These are phyloP conservation scores for Berghia stephanieae DNA, from an alignment of 1,140 invertebrate genomes.

Conservation along the genomic window DNA sequence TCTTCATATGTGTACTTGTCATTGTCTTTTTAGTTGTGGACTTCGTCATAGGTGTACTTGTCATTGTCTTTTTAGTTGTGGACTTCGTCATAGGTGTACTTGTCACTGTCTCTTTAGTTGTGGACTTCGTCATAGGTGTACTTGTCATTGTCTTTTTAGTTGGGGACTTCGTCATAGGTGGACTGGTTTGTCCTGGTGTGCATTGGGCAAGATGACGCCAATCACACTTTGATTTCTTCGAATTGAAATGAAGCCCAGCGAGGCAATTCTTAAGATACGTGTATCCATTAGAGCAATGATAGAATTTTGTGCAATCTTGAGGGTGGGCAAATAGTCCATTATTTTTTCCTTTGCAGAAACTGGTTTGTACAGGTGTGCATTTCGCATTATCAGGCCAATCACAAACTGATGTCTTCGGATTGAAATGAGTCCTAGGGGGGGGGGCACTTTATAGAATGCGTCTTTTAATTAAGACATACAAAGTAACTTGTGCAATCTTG, in stretches of 20 bases:
- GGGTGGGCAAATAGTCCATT: neutral
- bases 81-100: neutral
- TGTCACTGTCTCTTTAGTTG: neutral
- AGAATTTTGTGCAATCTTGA: constrained; percentile 12
- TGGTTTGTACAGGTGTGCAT: neutral
- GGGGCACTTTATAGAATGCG: neutral
- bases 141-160: neutral
- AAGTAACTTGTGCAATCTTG: constrained; percentile 15
- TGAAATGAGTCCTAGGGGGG: neutral
- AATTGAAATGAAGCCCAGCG: neutral
- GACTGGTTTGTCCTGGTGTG: neutral
- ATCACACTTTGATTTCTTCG: neutral
- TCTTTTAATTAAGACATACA: neutral
- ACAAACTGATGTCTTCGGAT: neutral
- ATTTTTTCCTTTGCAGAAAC: neutral
- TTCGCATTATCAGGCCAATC: constrained; percentile 17
- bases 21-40: neutral
- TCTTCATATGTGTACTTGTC: constrained; percentile 51
- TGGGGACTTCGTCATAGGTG: neutral
- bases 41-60: neutral
- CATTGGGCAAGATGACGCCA: constrained; percentile 6
- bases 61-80: neutral
- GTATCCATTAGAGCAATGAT: neutral
- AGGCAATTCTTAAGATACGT: neutral
- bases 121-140: neutral